Base-by-base conservation (phyloP, 1,140 invertebrate genomes). In the Brachionus sp. region DNA sequence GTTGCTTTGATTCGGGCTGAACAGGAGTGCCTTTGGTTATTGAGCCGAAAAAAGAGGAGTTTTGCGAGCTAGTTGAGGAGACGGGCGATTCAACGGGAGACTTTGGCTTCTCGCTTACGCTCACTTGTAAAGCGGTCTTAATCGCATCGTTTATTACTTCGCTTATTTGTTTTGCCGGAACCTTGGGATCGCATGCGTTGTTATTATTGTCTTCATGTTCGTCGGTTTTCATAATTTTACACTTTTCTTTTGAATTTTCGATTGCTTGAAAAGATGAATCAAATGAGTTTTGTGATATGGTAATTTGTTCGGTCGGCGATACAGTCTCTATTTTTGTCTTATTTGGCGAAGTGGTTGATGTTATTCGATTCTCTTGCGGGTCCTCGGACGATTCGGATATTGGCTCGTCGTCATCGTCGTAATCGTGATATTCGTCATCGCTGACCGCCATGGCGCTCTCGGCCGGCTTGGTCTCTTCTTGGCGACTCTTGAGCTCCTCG, bases 361-460 rank as follows among this genome's bases (percentile, higher is more conserved):
- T 42, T 4, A 70, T 39, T n/a, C 37, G 13, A 16, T 70, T 70
- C 16, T 70, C 66, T 16, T 70, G 66, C 9, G 66, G 35, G 35
- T 70, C 70, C 44, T 75, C 39, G 12, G 70, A 75, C 19, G 39
- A 46, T 16, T 75, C 42, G 23, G 70, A 46, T 19, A 46, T 19
- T 29, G 39, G 39, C 9, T 75, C 37, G 12, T 75, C 70, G 33
- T 75, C 70, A 1, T 75, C 70, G 39, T 75, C 70, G 33, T 75
- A 75, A 29, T 75, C 70, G 39, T 75, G 70, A 25, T 75, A 75
- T 39, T 75, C 70, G 44, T 75, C 70, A 46, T 75, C 70, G 39
- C 19, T 75, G 2, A 75, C 16, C 0, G 16, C 10, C 2, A 39
- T 12, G 19, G 16, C 29, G 12, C 12, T 44, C 13, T 46, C 70